Conservation (phyloP, 2,797 vertebrate genomes). For the Pygocentrus nattereri region DNA sequence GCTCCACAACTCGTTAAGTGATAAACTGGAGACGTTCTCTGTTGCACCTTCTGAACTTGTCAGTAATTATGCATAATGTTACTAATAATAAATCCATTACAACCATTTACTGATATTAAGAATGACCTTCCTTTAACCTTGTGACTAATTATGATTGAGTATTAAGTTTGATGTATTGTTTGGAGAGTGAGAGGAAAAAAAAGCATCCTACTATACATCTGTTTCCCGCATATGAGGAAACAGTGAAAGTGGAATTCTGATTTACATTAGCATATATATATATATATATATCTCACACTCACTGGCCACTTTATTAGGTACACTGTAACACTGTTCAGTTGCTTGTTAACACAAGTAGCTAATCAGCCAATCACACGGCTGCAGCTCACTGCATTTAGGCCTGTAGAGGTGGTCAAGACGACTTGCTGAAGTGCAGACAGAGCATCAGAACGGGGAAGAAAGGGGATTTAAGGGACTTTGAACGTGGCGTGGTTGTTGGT, state of each 20-base stretch:
- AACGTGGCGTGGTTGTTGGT: too few relatives aligned
- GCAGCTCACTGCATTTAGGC: too few relatives aligned
- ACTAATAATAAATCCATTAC: neutral
- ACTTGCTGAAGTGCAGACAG: too few relatives aligned
- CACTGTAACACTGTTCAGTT: too few relatives aligned
- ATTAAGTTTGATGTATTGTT: neutral
- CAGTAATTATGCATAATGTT: neutral
- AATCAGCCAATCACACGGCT: too few relatives aligned
- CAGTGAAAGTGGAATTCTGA: slow-evolving; percentile 8
- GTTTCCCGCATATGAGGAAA: neutral
- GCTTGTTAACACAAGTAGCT: too few relatives aligned
- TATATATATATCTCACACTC: too few relatives aligned
- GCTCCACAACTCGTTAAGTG: too few relatives aligned
- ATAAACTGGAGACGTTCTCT: neutral
- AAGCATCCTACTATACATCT: slow-evolving; percentile 17
- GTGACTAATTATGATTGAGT: neutral
- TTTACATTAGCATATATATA: neutral
- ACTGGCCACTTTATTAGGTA: too few relatives aligned
- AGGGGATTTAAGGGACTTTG: too few relatives aligned
- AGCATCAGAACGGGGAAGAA: too few relatives aligned
- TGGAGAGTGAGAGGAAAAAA: neutral
- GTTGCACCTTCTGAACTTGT: neutral
- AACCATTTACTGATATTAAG: neutral
- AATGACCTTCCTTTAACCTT: neutral
- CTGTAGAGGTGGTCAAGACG: too few relatives aligned